Conservation (phyloP, 2,113 vertebrate species). For the Lepidothrix coronata region DNA sequence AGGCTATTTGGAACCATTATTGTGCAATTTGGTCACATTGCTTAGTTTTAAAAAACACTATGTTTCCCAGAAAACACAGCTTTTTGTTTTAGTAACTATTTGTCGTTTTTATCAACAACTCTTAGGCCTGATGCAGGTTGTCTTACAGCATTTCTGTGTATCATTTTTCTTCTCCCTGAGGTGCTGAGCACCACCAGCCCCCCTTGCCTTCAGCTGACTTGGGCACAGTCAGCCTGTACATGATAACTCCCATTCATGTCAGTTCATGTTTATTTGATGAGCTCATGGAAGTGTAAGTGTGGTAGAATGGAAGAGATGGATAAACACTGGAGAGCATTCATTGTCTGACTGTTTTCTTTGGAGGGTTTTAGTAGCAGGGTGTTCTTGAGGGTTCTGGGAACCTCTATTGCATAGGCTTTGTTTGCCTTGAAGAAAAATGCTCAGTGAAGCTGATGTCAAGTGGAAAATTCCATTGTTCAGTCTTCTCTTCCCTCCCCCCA, state of each 20-base stretch:
- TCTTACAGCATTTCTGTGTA: neutral
- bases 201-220: neutral
- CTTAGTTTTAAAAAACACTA: neutral
- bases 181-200: neutral
- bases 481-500: neutral
- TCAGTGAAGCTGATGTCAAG: constrained; percentile 2
- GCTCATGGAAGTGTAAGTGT: constrained; percentile 34
- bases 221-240: neutral
- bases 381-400: constrained; percentile 31
- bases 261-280: constrained; percentile 49
- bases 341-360: constrained; percentile 55
- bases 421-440: constrained; percentile 29
- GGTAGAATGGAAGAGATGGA: neutral
- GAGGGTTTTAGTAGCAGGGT: neutral
- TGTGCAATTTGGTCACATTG: neutral
- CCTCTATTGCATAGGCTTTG: neutral
- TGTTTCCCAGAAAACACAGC: neutral
- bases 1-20: neutral
- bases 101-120: neutral
- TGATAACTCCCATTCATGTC: neutral
- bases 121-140: neutral
- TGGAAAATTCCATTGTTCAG: constrained; percentile 56
- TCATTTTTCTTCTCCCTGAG: neutral
- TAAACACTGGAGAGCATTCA: constrained; percentile 27
- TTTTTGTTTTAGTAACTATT: neutral